Evolutionary conservation across 2,797 vertebrate genomes (phyloP).

Genomic region (Columba guinea): DNA sequence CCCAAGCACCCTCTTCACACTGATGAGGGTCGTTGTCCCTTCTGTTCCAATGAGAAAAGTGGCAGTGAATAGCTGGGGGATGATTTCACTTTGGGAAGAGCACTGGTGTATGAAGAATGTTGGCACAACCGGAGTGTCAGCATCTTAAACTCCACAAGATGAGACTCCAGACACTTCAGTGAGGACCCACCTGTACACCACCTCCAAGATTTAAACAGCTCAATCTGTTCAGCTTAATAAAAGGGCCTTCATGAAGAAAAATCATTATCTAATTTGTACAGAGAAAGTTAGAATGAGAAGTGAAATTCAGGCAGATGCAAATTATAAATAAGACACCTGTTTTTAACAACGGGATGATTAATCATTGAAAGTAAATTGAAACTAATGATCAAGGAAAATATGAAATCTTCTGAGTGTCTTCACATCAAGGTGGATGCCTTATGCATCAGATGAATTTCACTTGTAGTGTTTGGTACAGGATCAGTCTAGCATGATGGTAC

Average conservation of each 20-base stretch:
- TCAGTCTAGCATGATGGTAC: neutral
- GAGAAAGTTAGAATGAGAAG: neutral
- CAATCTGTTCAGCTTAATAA: neutral
- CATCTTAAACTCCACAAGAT: rapidly evolving
- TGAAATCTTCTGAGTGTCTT: neutral
- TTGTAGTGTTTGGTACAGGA: neutral
- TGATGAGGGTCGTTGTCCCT: neutral
- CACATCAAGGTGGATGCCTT: neutral
- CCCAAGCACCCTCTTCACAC: neutral
- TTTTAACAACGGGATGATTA: neutral
- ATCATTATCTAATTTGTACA: neutral
- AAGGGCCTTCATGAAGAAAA: neutral
- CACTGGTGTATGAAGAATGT: neutral
- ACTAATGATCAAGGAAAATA: neutral
- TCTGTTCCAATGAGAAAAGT: neutral
- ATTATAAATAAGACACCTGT: neutral
- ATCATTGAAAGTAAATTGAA: neutral
- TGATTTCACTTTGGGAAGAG: neutral
- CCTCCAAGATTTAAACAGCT: neutral
- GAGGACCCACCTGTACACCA: neutral
- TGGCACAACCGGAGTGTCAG: neutral
- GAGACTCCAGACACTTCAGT: neutral
- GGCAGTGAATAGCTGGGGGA: neutral
- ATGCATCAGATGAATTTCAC: neutral
- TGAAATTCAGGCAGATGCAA: neutral